Percentiles rank a stretch among this genome's conserved stretches.
Conservation (phyloP, 1,140 invertebrate species). For the Ylistrum balloti region DNA sequence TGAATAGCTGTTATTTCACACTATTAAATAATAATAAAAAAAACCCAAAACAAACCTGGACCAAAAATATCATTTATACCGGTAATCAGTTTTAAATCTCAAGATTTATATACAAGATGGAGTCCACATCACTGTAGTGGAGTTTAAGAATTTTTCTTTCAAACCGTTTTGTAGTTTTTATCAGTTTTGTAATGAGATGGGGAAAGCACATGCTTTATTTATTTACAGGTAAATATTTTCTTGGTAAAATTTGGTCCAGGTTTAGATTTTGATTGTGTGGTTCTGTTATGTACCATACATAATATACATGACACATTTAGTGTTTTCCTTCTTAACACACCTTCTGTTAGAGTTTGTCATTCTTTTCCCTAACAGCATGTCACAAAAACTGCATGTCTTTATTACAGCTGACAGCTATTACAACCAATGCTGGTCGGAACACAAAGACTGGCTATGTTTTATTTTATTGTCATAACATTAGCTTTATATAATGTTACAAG, state of each 20-base stretch:
- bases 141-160: no score
- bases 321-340: neutral
- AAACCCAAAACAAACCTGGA: neutral
- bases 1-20: neutral
- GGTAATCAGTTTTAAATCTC: no score
- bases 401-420: no score
- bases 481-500: no score
- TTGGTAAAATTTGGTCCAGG: neutral
- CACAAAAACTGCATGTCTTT: neutral
- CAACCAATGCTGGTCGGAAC: no score
- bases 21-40: neutral
- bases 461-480: no score
- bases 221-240: neutral
- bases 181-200: no score
- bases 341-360: neutral
- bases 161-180: no score
- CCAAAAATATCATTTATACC: neutral
- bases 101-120: no score
- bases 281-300: neutral
- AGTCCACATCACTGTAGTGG: no score
- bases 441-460: neutral
- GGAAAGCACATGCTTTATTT: no score
- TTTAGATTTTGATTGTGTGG: neutral
- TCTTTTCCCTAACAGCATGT: constrained; percentile 18
- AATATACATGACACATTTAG: neutral